Percentiles rank a stretch among this genome's conserved stretches.
Conservation (phyloP, 2,797 vertebrate species). For the Triplophysa bombifrons region DNA sequence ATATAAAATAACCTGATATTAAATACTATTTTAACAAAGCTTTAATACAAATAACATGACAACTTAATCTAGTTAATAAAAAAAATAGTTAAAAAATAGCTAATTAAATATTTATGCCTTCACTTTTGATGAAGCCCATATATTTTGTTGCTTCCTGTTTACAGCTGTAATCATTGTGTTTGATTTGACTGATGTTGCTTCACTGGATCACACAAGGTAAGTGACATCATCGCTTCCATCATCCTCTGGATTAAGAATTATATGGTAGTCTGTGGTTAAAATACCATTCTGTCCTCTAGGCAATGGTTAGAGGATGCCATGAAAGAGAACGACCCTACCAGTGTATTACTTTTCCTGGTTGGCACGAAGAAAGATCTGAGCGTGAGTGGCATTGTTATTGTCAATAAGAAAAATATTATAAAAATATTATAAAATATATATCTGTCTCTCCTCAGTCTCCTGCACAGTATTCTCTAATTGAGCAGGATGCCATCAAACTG, state of each 20-base stretch:
- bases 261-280: constrained; percentile 1
- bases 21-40: too few relatives aligned
- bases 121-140: neutral
- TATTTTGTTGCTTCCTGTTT: constrained; percentile 29
- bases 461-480: constrained; percentile 85
- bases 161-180: constrained; percentile 92
- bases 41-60: neutral
- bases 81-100: too few relatives aligned
- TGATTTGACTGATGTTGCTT: constrained; percentile 86
- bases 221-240: neutral
- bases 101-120: too few relatives aligned
- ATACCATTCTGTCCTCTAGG: constrained; percentile 57
- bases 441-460: constrained; percentile 76
- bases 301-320: constrained; percentile 91
- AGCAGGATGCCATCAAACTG: constrained; percentile 88
- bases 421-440: neutral
- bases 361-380: constrained; percentile 96
- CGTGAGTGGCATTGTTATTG: constrained; percentile 73
- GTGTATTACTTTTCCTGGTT: constrained; percentile 90
- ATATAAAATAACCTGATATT: neutral
- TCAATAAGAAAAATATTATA: neutral
- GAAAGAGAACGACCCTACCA: constrained; percentile 92
- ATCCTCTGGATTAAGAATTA: neutral
- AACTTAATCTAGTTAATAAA: neutral
- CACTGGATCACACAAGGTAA: constrained; percentile 88